Evolutionary conservation across 2,797 vertebrate species (phyloP), one percentile per base, ranked within the genome.

Genomic region (Brotula barbata): DNA sequence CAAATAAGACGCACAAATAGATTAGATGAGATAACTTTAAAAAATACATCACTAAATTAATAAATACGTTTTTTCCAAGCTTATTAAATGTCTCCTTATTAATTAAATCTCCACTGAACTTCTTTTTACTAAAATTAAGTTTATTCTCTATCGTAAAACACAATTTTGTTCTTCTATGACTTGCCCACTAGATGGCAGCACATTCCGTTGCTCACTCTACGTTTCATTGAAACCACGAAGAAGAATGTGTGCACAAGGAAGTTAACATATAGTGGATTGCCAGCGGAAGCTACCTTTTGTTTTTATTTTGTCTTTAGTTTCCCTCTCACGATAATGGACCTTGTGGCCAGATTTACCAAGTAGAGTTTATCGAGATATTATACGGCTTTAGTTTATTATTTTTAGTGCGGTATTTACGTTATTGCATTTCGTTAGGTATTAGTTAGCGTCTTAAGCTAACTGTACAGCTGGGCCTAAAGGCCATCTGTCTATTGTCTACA

Each of bases 181-280:
- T 37, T 21, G 6, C 64, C n/a, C 88, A 11, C 9, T 47, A 69
- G 84, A n/a, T 40, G 81, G 80, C 0, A 45, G 58, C 52, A 57
- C 3, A n/a, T 20, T 28, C 6, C 21, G 22, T 17, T 16, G 20
- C 12, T 31, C 16, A 0, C 0, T 33, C 40, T 22, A 13, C 1
- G 0, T 20, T 1, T 17, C 11, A n/a, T n/a, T n/a, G 15, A 45
- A 54, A 2, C 16, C 31, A 61, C 46, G 60, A 89, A 75, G 82
- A 87, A 89, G 86, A 84, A 73, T 44, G 1, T 19, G 37, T 73
- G 53, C 85, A 85, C 79, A 47, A 83, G 89, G 88, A 90, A 90
- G 85, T 85, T 20, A 54, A 57, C 7, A 23, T 62, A 78, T 66
- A 65, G 64, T 64, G 81, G 80, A 85, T 84, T 28, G 47, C 28